Evolutionary conservation across 2,888 invertebrate species (phyloP).

Genomic region (Callyntrura guangdongensis): DNA sequence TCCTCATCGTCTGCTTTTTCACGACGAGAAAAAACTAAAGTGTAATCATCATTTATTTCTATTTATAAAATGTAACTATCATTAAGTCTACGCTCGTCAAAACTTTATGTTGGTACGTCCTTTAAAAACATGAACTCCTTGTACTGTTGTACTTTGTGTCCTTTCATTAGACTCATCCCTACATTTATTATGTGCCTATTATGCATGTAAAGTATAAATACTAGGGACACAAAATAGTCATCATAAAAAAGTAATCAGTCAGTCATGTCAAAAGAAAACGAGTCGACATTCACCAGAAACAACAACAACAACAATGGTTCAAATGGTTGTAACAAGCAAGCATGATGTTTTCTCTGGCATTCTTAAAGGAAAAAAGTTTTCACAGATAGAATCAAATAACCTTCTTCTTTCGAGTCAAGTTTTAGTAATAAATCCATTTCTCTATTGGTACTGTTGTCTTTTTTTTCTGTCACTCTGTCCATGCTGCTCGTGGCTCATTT

Average conservation of each 20-base stretch:
- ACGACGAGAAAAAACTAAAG: slow-evolving; percentile 11
- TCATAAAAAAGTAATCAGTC: slow-evolving; percentile 78
- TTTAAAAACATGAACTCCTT: neutral
- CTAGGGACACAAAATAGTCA: slow-evolving; percentile 60
- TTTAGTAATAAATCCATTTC: slow-evolving; percentile 23
- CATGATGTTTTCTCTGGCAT: slow-evolving; percentile 12
- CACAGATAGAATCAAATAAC: neutral
- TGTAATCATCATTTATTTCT: slow-evolving; percentile 75
- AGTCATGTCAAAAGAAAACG: slow-evolving; percentile 63
- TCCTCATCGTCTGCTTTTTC: neutral
- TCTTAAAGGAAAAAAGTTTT: slow-evolving; percentile 13
- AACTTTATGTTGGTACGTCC: neutral
- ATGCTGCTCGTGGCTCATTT: slow-evolving; percentile 11
- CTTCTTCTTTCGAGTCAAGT: neutral
- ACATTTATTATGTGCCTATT: neutral
- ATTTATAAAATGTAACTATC: slow-evolving; percentile 71
- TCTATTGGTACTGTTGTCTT: neutral
- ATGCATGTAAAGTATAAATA: slow-evolving; percentile 38
- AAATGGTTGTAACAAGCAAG: slow-evolving; percentile 19
- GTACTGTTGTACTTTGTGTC: neutral
- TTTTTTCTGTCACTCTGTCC: neutral
- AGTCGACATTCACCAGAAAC: slow-evolving; percentile 47
- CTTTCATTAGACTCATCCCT: neutral
- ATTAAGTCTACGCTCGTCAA: slow-evolving; percentile 51
- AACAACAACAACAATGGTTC: slow-evolving; percentile 39